A percentile compares a stretch with the other conserved stretches of the same genome.
Evolutionary conservation across 2,113 vertebrate species (phyloP).

Genomic region (Nestor notabilis): DNA sequence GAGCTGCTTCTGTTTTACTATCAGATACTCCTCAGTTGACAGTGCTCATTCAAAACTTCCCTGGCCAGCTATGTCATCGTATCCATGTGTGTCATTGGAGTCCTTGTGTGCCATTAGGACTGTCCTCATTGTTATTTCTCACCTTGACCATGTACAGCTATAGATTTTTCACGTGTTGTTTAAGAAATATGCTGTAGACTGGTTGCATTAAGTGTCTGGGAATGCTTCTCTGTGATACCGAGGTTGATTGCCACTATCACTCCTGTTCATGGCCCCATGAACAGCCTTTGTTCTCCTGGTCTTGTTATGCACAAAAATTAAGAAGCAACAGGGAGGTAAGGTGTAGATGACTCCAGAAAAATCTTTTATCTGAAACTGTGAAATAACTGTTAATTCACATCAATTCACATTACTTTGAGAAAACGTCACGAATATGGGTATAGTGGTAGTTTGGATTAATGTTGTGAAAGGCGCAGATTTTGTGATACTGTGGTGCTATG

Average conservation of each 20-base stretch:
- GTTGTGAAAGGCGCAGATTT: neutral
- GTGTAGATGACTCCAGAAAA: neutral
- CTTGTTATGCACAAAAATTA: neutral
- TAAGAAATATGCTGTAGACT: neutral
- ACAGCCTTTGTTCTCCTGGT: neutral
- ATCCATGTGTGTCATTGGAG: neutral
- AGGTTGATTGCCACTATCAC: neutral
- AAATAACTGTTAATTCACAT: neutral
- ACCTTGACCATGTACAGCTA: neutral
- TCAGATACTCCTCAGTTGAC: neutral
- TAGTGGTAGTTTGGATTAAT: neutral
- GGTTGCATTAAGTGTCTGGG: neutral
- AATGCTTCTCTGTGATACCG: neutral
- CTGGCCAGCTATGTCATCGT: accelerated
- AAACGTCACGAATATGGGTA: accelerated
- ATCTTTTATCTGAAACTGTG: neutral
- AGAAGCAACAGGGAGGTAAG: neutral
- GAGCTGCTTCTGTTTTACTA: neutral
- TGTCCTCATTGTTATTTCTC: neutral
- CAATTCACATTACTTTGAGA: neutral
- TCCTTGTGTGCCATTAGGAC: neutral
- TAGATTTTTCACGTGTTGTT: neutral
- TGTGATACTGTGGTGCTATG: neutral
- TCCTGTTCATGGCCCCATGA: neutral
- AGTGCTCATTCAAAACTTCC: neutral